Evolutionary conservation across 2,888 invertebrate species (phyloP).

Genomic region (Trypoxylon attenuatum): DNA sequence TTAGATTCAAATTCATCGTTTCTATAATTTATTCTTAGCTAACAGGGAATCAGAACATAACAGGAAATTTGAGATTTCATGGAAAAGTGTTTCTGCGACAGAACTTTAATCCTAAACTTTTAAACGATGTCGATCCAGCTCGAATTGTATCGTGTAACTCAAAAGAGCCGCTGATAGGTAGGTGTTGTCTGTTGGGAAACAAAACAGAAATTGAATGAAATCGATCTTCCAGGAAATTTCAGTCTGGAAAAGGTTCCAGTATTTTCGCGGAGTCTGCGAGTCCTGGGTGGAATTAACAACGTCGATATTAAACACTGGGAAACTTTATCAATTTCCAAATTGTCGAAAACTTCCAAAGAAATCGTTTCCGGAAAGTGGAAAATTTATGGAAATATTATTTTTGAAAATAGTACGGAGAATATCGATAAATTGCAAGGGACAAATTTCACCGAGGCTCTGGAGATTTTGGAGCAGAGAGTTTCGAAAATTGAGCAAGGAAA

Average conservation of each 20-base stretch:
- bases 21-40: slow-evolving; percentile 46
- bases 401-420: slow-evolving; percentile 68
- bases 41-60: slow-evolving; percentile 55
- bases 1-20: too few relatives aligned
- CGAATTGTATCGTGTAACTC: slow-evolving; percentile 43
- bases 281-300: too few relatives aligned
- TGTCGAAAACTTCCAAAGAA: slow-evolving; percentile 67
- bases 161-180: slow-evolving; percentile 55
- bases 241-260: too few relatives aligned
- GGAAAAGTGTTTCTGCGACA: slow-evolving; percentile 43
- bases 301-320: too few relatives aligned
- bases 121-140: slow-evolving; percentile 55
- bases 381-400: slow-evolving; percentile 69
- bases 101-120: slow-evolving; percentile 50
- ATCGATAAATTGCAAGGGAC: slow-evolving; percentile 67
- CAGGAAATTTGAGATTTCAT: slow-evolving; percentile 53
- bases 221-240: too few relatives aligned
- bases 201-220: slow-evolving; percentile 45
- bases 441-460: slow-evolving; percentile 62
- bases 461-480: slow-evolving; percentile 52
- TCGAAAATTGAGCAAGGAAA: slow-evolving; percentile 43
- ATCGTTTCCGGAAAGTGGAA: slow-evolving; percentile 76
- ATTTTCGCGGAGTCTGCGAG: too few relatives aligned
- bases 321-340: slow-evolving; percentile 41
- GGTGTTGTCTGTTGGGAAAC: not conserved